Conservation (phyloP, 2,888 invertebrate species). For the Dryocosmus kuriphilus region DNA sequence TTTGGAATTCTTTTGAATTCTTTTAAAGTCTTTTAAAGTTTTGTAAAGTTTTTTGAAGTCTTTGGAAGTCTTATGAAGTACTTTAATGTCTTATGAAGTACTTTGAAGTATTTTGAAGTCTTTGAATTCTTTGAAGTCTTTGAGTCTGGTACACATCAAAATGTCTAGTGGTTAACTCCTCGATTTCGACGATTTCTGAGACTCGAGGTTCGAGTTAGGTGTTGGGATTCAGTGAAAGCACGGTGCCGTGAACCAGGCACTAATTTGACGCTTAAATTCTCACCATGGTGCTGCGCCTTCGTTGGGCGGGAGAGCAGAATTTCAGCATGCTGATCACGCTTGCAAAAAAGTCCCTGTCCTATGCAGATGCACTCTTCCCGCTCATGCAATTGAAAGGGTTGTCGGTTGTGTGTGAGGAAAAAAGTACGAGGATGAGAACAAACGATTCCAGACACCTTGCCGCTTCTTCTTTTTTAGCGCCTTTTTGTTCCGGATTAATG, state of each 20-base stretch:
- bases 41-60: no score
- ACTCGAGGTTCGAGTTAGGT: neutral
- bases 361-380: constrained; percentile 48
- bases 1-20: no score
- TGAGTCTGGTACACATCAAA: no score
- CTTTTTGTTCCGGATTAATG: constrained; percentile 17
- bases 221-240: constrained; percentile 39
- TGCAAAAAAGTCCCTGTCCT: constrained; percentile 46
- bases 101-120: no score
- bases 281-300: constrained; percentile 78
- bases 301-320: constrained; percentile 81
- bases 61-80: no score
- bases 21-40: no score
- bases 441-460: constrained; percentile 17
- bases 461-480: constrained; percentile 38
- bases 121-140: no score
- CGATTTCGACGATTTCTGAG: no score
- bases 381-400: constrained; percentile 35
- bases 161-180: no score
- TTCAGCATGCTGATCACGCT: constrained; percentile 78
- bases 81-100: no score
- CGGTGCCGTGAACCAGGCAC: constrained; percentile 51
- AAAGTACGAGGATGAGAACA: neutral
- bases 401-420: constrained; percentile 11
- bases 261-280: constrained; percentile 60